Evolutionary conservation across 2,113 vertebrate species (phyloP), one percentile per base, ranked within the genome.

Genomic region (Ornithorhynchus anatinus): DNA sequence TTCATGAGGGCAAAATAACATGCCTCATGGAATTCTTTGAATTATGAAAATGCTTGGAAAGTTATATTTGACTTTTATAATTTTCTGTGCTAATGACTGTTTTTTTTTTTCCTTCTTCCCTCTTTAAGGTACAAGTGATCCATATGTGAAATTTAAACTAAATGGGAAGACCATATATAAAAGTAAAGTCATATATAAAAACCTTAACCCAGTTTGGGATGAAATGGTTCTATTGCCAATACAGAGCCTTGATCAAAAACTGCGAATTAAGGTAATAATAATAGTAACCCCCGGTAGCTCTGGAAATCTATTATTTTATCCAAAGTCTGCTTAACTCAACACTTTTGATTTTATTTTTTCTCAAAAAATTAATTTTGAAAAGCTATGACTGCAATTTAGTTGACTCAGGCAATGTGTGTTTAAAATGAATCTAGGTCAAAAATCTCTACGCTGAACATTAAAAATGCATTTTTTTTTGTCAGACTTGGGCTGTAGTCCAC

Each of bases 81-180:
- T 3, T 12, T 8, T 45, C 52, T 75, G 11, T 29, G 38, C 72
- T 60, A 51, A 20, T 23, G n/a, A n/a, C n/a, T n/a, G n/a, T n/a
- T n/a, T n/a, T n/a, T n/a, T n/a, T n/a, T n/a, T n/a, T n/a, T n/a
- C n/a, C n/a, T n/a, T n/a, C n/a, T 48, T 65, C 67, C 19, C 82
- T 81, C 66, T 82, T 29, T 13, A 82, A 99, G 98, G 96, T 74
- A 95, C 95, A 5, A 99, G 96, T 62, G 97, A 99, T 75, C 97
- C 97, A 0, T 99, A 98, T 29, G 96, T 99, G 84, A 99, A 99
- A 80, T 97, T 99, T 86, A 97, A 96, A 90, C 86, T 99, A 43
- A 95, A 96, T 36, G 96, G 95, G 44, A 99, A 98, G 85, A 96
- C 96, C 5, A 84, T 99, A 14, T 99, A 98, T 80, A 99, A 99